These are phyloP conservation scores for Acarapis woodi DNA, from an alignment of 1,140 invertebrate species.

Conservation along the genomic window DNA sequence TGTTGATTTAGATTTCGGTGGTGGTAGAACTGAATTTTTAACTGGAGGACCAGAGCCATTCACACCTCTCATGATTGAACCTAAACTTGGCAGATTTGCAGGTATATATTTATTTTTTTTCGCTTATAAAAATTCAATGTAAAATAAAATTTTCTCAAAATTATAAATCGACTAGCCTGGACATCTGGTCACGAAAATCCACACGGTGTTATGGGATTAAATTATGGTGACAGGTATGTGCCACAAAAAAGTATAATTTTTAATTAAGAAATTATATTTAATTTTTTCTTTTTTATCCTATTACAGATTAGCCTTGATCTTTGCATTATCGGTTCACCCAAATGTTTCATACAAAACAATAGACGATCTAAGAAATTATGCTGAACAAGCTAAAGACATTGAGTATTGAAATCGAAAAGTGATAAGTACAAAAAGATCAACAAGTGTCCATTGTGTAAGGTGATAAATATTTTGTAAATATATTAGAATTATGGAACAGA, in stretches of 20 bases:
- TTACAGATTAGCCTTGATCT: conserved; percentile 2
- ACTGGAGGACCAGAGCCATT: conserved; percentile 3
- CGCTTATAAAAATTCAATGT: no score
- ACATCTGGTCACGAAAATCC: conserved; percentile 3
- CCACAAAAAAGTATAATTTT: no score
- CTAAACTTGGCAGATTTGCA: conserved; percentile 1
- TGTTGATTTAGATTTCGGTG: background rate
- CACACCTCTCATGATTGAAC: background rate
- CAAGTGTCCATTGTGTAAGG: no score
- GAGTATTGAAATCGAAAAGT: no score
- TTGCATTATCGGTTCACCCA: background rate
- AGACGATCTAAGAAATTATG: background rate
- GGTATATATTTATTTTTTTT: no score
- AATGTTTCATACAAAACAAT: background rate
- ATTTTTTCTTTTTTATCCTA: no score
- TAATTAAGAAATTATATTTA: no score
- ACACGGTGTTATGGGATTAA: background rate
- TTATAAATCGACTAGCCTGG: no score
- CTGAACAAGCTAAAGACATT: background rate
- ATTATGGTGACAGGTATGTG: background rate
- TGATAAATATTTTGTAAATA: no score
- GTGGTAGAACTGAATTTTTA: conserved; percentile 1
- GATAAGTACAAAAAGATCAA: no score
- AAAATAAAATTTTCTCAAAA: no score
- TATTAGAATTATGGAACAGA: no score